Evolutionary conservation across 2,888 invertebrate species (phyloP).

Genomic region (Plebejus anna): DNA sequence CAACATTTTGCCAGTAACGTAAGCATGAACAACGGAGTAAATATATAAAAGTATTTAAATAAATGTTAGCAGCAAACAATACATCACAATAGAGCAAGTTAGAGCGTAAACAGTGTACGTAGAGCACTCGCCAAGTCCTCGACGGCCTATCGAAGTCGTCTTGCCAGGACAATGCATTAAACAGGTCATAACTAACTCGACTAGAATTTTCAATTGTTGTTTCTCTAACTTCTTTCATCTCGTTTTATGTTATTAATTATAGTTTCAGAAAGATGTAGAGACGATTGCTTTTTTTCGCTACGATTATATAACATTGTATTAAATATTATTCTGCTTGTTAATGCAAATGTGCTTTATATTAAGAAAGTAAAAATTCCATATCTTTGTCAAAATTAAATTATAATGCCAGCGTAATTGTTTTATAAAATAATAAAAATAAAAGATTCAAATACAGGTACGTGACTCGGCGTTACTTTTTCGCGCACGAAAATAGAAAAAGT

Average conservation of each 20-base stretch:
- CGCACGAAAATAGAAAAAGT: slow-evolving; percentile 33
- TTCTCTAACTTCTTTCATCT: slow-evolving; percentile 39
- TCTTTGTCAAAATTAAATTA: background rate
- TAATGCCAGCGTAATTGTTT: background rate
- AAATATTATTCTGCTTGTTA: background rate
- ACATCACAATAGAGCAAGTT: slow-evolving; percentile 9
- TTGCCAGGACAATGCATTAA: slow-evolving; percentile 36
- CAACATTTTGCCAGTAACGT: background rate
- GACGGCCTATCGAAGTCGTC: slow-evolving; percentile 33
- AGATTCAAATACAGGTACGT: background rate
- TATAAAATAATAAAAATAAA: slow-evolving; percentile 30
- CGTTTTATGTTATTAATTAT: slow-evolving; percentile 41
- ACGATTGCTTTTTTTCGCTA: slow-evolving; percentile 27
- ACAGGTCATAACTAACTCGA: slow-evolving; percentile 35
- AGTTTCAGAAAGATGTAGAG: slow-evolving; percentile 38
- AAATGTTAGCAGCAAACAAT: slow-evolving; percentile 11
- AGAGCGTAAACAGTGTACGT: slow-evolving; percentile 16
- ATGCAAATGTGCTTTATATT: background rate
- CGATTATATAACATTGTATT: background rate
- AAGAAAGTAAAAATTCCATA: background rate
- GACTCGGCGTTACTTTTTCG: background rate
- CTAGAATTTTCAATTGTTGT: slow-evolving; percentile 40
- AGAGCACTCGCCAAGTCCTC: slow-evolving; percentile 25
- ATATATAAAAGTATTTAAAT: background rate
- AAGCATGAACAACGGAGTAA: background rate